These are phyloP conservation scores for Chlorocebus sabaeus DNA, from an alignment of 2,113 vertebrate genomes.

Conservation along the genomic window DNA sequence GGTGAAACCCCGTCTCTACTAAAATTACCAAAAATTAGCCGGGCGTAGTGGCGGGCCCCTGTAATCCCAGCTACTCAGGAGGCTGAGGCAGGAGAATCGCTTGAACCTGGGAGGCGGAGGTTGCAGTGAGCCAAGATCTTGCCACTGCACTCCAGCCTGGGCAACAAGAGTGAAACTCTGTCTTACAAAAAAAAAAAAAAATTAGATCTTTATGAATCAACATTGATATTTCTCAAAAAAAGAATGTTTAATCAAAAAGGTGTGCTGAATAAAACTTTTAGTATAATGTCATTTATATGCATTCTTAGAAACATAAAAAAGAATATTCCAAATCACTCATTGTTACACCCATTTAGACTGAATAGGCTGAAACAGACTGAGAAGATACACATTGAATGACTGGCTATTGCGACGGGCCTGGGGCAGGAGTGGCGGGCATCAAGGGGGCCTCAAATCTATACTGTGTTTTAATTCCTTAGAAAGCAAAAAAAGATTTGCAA, in stretches of 20 bases:
- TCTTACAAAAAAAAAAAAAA: too few species aligned
- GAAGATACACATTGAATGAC: background rate
- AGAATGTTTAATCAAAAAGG: background rate
- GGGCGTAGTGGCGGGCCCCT: accelerated
- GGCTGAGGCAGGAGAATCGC: too few species aligned
- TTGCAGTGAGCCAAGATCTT: too few species aligned
- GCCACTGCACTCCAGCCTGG: too few species aligned
- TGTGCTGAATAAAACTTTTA: background rate
- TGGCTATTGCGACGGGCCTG: too few species aligned
- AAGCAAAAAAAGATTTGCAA: background rate
- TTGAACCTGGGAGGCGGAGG: too few species aligned
- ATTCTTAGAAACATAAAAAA: background rate
- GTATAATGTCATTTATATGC: background rate
- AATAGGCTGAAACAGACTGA: background rate
- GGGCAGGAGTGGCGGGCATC: accelerated
- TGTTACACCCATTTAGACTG: background rate
- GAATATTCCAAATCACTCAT: background rate
- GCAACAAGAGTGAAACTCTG: too few species aligned
- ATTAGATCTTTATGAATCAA: background rate
- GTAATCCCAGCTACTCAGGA: too few species aligned
- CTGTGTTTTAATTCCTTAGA: background rate
- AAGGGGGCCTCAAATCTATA: background rate
- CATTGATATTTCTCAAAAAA: background rate
- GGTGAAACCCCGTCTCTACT: too few species aligned
- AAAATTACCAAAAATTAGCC: too few species aligned